Conservation (phyloP, 1,140 invertebrate genomes). For the Radopholus similis region DNA sequence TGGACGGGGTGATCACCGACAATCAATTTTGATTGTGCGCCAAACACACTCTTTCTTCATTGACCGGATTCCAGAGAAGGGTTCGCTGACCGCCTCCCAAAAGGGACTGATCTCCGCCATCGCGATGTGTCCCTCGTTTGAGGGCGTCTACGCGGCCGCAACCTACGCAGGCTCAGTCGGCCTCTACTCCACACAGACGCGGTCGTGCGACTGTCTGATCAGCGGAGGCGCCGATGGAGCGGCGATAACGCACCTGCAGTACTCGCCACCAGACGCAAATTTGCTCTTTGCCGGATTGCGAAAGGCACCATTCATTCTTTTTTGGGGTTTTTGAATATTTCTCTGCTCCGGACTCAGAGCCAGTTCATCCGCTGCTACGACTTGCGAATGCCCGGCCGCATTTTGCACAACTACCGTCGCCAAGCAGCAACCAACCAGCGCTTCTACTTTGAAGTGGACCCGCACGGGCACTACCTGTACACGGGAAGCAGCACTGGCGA, state of each 20-base stretch:
- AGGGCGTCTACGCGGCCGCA: conserved; percentile 34
- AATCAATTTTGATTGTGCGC: too few species aligned
- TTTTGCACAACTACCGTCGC: conserved; percentile 20
- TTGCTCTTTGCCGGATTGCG: conserved; percentile 22
- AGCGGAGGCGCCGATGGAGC: conserved; percentile 1
- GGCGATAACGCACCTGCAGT: conserved; percentile 31
- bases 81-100: conserved; percentile 19
- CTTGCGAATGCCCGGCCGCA: conserved; percentile 14
- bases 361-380: conserved; percentile 25
- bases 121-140: conserved; percentile 40
- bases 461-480: conserved; percentile 23
- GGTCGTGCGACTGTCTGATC: conserved; percentile 35
- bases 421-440: conserved; percentile 19
- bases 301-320: conserved; percentile 23
- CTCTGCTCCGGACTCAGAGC: conserved; percentile 2
- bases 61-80: too few species aligned
- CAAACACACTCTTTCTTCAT: too few species aligned
- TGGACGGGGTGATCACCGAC: too few species aligned
- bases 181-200: conserved; percentile 35
- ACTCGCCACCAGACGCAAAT: conserved; percentile 43
- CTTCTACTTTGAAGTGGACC: conserved; percentile 29
- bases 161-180: conserved; percentile 29
- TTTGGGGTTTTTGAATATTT: background rate
- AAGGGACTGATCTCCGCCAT: conserved; percentile 30
- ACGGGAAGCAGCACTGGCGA: conserved; percentile 19